These are phyloP conservation scores for Uromys caudimaculatus DNA, from an alignment of 2,797 vertebrate species.

Conservation along the genomic window DNA sequence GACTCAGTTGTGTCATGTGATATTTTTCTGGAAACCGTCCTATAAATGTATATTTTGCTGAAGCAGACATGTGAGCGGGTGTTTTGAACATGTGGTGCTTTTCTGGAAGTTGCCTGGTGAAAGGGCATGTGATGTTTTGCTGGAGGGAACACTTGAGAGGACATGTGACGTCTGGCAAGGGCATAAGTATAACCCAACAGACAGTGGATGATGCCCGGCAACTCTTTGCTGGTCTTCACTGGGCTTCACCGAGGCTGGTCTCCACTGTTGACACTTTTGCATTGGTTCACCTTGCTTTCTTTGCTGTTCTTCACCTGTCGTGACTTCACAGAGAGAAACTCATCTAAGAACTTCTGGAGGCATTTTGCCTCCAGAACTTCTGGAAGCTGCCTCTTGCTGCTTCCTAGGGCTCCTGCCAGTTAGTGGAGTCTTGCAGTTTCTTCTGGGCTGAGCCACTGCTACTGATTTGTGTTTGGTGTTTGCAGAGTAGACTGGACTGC, in stretches of 20 bases:
- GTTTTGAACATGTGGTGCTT: neutral
- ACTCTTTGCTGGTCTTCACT: neutral
- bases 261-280: neutral
- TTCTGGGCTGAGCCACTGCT: neutral
- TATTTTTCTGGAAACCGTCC: neutral
- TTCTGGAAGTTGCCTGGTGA: neutral
- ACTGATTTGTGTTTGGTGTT: neutral
- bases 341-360: neutral
- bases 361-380: neutral
- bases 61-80: neutral
- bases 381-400: neutral
- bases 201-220: neutral
- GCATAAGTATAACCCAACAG: neutral
- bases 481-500: neutral
- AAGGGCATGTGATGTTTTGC: neutral
- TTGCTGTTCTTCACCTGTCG: neutral
- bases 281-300: neutral
- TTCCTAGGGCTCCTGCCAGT: neutral
- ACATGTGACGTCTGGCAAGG: neutral
- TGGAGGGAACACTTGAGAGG: neutral
- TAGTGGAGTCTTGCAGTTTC: neutral
- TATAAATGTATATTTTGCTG: neutral
- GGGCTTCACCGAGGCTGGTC: neutral
- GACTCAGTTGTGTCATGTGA: neutral
- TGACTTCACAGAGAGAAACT: neutral